Conservation (phyloP, 1,140 invertebrate species). For the Drosophila tropicalis region DNA sequence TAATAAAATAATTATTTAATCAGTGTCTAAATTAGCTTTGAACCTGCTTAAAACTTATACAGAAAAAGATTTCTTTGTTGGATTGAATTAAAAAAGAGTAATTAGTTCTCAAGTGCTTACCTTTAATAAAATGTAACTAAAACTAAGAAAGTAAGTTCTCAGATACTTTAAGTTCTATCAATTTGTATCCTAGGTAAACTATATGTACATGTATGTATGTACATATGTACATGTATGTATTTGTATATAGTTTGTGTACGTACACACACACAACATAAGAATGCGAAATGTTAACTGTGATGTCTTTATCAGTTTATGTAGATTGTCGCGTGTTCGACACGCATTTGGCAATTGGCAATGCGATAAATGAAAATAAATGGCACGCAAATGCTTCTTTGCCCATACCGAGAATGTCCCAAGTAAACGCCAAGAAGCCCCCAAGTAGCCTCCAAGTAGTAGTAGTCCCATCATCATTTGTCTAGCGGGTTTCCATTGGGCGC, state of each 20-base stretch:
- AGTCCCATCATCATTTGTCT: slow-evolving; percentile 51
- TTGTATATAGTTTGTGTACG: too few species aligned
- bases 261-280: not conserved
- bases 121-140: too few species aligned
- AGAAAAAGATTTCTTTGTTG: too few species aligned
- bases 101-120: too few species aligned
- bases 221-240: too few species aligned
- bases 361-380: slow-evolving; percentile 70
- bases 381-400: slow-evolving; percentile 39
- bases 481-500: slow-evolving; percentile 38
- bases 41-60: too few species aligned
- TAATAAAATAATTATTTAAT: too few species aligned
- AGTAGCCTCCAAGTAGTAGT: slow-evolving; percentile 1
- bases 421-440: not conserved
- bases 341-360: slow-evolving; percentile 29
- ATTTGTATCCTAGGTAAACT: too few species aligned
- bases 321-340: slow-evolving; percentile 12
- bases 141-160: too few species aligned
- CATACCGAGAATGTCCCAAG: slow-evolving; percentile 2
- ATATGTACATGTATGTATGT: not conserved
- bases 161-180: too few species aligned
- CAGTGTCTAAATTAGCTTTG: too few species aligned
- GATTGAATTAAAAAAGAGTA: too few species aligned
- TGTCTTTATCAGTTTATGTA: slow-evolving; percentile 26
- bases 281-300: slow-evolving; percentile 23